Evolutionary conservation across 2,113 vertebrate species (phyloP), one percentile per base, ranked within the genome.

Genomic region (Indri indri): DNA sequence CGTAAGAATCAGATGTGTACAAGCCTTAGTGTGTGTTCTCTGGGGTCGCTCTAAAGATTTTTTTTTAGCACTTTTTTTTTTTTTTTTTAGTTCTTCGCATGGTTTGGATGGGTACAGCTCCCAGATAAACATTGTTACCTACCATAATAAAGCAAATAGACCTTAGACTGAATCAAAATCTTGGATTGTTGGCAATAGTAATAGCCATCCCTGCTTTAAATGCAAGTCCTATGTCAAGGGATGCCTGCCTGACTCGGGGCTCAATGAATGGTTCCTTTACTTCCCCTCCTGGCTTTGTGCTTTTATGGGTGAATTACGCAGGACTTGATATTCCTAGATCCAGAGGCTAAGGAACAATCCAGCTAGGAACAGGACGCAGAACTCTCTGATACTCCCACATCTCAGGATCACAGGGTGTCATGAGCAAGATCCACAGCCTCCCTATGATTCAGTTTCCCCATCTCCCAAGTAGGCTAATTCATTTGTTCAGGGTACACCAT

Each of bases 401-500:
- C 79, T 79, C n/a, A 30, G 61, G 61, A 79, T 86, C 82, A 40
- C 1, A 70, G 76, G 40, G 63, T 42, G 68, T 79, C 86, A 93
- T 37, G 42, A 94, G 80, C 61, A 82, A 96, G 71, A 86, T 54
- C 59, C 68, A 90, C 22, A 91, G 68, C 61, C 50, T 82, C 45
- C 66, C 23, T 52, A 8, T 93, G 88, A 94, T 89, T 96, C 93
- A 77, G 23, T 37, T 52, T 90, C 40, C 71, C 61, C 59, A 88
- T 0, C 23, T 59, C 57, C 84, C 92, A 40, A 83, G 88, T 2
- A 81, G 90, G 84, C 96, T 88, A 94, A 97, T 84, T 92, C 92
- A 92, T 50, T 96, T 95, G 82, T 88, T 98, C 94, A 96, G 94
- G 93, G 93, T 57, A 79, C 42, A 79, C 73, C 27, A 27, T 95